These are phyloP conservation scores for Phragmatobia fuliginosa DNA, from an alignment of 2,888 invertebrate species.

Conservation along the genomic window DNA sequence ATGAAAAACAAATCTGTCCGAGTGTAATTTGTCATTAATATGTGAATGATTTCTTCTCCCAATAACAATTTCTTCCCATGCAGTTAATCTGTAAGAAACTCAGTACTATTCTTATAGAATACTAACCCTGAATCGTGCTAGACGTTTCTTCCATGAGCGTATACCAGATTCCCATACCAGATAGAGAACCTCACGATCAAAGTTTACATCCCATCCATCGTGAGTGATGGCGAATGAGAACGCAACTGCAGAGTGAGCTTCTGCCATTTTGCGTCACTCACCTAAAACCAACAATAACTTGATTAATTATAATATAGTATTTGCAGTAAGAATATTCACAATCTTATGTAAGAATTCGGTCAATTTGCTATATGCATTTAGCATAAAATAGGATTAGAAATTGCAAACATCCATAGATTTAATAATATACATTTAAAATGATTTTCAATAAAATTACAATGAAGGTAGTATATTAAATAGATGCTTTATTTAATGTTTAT, in stretches of 20 bases:
- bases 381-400: neutral
- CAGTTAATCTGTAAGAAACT: neutral
- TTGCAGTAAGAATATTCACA: neutral
- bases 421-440: too few relatives aligned
- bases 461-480: too few relatives aligned
- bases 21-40: too few relatives aligned
- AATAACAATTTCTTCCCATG: neutral
- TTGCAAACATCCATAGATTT: neutral
- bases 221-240: constrained; percentile 99
- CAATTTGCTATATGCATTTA: neutral
- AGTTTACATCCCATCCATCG: constrained; percentile 99
- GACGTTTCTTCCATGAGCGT: constrained; percentile 97
- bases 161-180: constrained; percentile 98
- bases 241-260: constrained; percentile 99
- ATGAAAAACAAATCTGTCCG: too few relatives aligned
- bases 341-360: neutral
- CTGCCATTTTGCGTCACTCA: constrained; percentile 91
- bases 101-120: neutral
- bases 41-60: too few relatives aligned
- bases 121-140: constrained; percentile 95
- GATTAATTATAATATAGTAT: neutral
- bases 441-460: too few relatives aligned
- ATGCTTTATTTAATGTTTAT: too few relatives aligned
- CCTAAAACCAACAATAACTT: constrained; percentile 37
- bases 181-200: constrained; percentile 98